Evolutionary conservation across 2,888 invertebrate species (phyloP).

Genomic region (Pelosia muscerda): DNA sequence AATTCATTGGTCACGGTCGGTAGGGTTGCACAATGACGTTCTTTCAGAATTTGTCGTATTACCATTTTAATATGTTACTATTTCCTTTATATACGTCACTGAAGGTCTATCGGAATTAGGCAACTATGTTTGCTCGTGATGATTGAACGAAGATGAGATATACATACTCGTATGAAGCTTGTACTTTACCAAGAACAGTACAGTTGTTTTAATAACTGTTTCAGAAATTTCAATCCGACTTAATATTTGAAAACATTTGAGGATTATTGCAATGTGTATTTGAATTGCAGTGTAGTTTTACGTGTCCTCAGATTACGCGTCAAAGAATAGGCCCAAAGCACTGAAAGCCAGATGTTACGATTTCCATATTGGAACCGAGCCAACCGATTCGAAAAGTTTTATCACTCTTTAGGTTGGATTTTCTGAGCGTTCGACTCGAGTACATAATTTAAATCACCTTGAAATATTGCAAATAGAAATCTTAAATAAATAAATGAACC

Average conservation of each 20-base stretch:
- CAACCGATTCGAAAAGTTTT: conserved; percentile 45
- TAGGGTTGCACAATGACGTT: not conserved
- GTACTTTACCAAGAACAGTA: not conserved
- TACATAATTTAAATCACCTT: not conserved
- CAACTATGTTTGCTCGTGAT: not conserved
- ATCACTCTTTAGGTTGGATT: conserved; percentile 40
- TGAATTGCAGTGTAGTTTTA: conserved; percentile 14
- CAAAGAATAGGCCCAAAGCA: conserved; percentile 14
- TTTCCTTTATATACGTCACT: not conserved
- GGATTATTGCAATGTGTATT: not conserved
- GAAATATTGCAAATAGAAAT: not conserved
- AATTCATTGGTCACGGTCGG: conserved; percentile 14
- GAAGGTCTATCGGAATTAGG: not conserved
- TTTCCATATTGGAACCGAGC: conserved; percentile 50
- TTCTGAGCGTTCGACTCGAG: conserved; percentile 22
- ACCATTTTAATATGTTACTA: too few relatives aligned
- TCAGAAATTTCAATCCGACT: not conserved
- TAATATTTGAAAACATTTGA: not conserved
- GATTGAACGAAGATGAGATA: too few relatives aligned
- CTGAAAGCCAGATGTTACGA: conserved; percentile 43
- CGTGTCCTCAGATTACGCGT: conserved; percentile 16
- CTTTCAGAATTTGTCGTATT: not conserved
- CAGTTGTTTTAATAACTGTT: not conserved
- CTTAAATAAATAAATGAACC: not conserved
- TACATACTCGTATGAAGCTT: too few relatives aligned